These are phyloP conservation scores for Ptyas mucosa DNA, from an alignment of 2,113 vertebrate genomes.

Conservation along the genomic window DNA sequence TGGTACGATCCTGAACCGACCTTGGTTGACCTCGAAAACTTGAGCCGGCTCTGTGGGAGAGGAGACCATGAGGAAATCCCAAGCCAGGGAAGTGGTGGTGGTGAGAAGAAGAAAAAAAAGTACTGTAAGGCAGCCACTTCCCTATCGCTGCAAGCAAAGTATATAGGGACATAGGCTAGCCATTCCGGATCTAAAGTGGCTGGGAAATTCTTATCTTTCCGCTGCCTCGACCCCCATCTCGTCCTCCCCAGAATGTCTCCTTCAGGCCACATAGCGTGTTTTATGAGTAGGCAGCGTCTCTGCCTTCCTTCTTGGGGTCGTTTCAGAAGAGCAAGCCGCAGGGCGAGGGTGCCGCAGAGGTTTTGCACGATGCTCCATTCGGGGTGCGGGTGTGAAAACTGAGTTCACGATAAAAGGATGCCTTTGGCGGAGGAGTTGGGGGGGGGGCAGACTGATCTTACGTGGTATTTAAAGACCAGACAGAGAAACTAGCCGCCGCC, in stretches of 20 bases:
- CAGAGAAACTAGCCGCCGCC: neutral
- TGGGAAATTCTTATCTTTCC: neutral
- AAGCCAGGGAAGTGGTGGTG: neutral
- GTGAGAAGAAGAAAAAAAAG: neutral
- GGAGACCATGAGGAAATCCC: neutral
- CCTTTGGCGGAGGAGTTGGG: neutral
- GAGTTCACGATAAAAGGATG: neutral
- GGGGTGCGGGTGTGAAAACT: neutral
- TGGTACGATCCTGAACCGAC: neutral
- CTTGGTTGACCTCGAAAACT: neutral
- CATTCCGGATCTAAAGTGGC: neutral
- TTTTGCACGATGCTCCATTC: neutral
- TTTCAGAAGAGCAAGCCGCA: neutral
- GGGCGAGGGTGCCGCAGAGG: neutral
- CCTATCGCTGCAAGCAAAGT: neutral
- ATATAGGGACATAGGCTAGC: neutral
- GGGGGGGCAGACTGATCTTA: neutral
- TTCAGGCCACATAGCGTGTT: neutral
- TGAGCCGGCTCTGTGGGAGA: neutral
- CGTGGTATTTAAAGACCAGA: neutral
- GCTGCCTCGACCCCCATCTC: neutral
- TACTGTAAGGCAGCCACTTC: neutral
- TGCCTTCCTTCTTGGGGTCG: neutral
- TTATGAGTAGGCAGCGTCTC: neutral
- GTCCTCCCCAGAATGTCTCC: neutral